Evolutionary conservation across 2,888 invertebrate genomes (phyloP).

Genomic region (Cosmia pyralina): DNA sequence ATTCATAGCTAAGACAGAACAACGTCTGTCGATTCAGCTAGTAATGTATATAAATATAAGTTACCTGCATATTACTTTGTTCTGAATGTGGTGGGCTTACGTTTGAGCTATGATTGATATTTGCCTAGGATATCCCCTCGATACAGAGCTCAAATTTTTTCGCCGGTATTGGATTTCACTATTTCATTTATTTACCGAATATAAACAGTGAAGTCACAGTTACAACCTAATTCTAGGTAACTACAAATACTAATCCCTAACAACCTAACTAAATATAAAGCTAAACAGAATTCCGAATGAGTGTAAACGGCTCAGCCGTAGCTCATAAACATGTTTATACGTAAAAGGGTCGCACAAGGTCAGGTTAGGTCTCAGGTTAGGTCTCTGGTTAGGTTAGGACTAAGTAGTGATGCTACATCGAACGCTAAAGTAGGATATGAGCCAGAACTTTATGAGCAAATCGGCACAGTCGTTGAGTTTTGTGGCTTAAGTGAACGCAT

Average conservation of each 20-base stretch:
- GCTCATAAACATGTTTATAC: constrained; percentile 40
- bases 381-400: constrained; percentile 17
- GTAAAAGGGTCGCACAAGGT: constrained; percentile 44
- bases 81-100: not conserved
- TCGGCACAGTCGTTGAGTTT: constrained; percentile 37
- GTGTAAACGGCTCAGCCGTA: constrained; percentile 20
- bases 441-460: constrained; percentile 40
- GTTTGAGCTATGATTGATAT: not conserved
- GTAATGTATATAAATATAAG: no score
- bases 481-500: constrained; percentile 34
- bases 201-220: not conserved
- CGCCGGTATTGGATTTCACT: not conserved
- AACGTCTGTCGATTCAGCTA: no score
- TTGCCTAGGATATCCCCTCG: no score
- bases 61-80: not conserved
- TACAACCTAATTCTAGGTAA: constrained; percentile 15
- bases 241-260: constrained; percentile 15
- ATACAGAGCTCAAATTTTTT: not conserved
- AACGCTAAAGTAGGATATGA: constrained; percentile 31
- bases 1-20: no score
- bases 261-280: constrained; percentile 11
- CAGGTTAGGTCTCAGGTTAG: constrained; percentile 18
- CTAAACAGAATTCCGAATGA: constrained; percentile 48
- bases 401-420: constrained; percentile 24
- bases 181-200: not conserved